These are phyloP conservation scores for Lutjanus erythropterus DNA, from an alignment of 2,113 vertebrate species.

Conservation along the genomic window DNA sequence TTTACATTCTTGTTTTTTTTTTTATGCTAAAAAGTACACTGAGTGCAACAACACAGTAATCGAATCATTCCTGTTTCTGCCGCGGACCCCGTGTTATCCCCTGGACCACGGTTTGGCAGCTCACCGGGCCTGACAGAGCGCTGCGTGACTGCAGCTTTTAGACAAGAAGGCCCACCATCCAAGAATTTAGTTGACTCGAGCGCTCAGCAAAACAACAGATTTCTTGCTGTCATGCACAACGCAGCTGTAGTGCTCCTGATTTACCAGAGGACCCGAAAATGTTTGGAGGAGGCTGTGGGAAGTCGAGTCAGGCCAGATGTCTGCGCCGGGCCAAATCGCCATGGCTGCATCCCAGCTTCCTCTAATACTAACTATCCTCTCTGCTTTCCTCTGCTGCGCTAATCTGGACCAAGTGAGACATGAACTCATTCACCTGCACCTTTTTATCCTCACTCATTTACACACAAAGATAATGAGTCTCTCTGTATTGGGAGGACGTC, in stretches of 20 bases:
- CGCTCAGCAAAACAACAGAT: conserved; percentile 69
- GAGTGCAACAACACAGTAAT: conserved; percentile 20
- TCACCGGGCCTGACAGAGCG: conserved; percentile 28
- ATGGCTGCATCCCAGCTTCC: conserved; percentile 44
- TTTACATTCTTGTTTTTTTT: conserved; percentile 8
- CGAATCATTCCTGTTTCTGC: conserved; percentile 7
- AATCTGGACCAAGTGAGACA: conserved; percentile 9
- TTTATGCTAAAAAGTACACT: not conserved
- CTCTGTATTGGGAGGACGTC: not conserved
- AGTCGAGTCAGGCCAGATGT: conserved; percentile 67
- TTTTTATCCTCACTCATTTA: not conserved
- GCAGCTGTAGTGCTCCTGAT: conserved; percentile 65
- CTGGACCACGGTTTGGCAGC: conserved; percentile 56
- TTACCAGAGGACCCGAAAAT: conserved; percentile 53
- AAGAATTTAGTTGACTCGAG: conserved; percentile 53
- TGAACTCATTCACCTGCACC: conserved; percentile 51
- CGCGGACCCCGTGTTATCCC: conserved; percentile 25
- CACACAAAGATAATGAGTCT: not conserved
- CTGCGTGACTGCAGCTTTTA: conserved; percentile 71
- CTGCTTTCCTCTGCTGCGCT: conserved; percentile 9
- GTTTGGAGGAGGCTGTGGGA: conserved; percentile 60
- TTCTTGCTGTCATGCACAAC: conserved; percentile 66
- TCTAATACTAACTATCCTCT: conserved; percentile 29
- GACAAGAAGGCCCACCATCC: conserved; percentile 57
- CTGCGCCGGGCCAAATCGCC: conserved; percentile 11